Evolutionary conservation across 2,797 vertebrate species (phyloP), one percentile per base, ranked within the genome.

Genomic region (Dallia pectoralis): DNA sequence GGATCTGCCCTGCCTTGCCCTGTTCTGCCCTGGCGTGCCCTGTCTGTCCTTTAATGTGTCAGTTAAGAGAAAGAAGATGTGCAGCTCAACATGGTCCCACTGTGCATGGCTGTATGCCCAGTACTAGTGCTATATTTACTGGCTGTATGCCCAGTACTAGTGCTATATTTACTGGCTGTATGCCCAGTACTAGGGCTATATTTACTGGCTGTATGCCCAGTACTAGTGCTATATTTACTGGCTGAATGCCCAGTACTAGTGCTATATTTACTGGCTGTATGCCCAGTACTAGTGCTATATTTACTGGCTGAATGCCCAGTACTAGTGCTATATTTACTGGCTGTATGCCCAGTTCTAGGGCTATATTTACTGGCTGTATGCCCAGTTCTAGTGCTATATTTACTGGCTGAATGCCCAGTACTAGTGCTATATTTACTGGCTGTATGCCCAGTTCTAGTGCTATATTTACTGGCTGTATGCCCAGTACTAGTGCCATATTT

Each of bases 131-230:
- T 25, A 8, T 44, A 14, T 67, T 67, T 40, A 66, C 36, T 67
- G 33, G 11, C 22, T 67, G n/a, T n/a, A n/a, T n/a, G n/a, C n/a
- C n/a, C n/a, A n/a, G n/a, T n/a, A n/a, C n/a, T n/a, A 36, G 32
- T 33, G 27, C 33, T 25, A 8, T 44, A 14, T 67, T 67, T 40
- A 66, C 36, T 67, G 33, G 11, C 22, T 67, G n/a, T n/a, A n/a
- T n/a, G n/a, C n/a, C n/a, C n/a, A n/a, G n/a, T n/a, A n/a, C n/a
- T n/a, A 36, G 32, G 19, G 27, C 33, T 25, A 8, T 44, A 14
- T 67, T 67, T 40, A 66, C 36, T 67, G 33, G 11, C 22, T 67
- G n/a, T n/a, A n/a, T n/a, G n/a, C n/a, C n/a, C n/a, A n/a, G n/a
- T n/a, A n/a, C n/a, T n/a, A 36, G 32, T 33, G 27, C 33, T 25